These are phyloP conservation scores for Acanthoscelides obtectus DNA, from an alignment of 2,888 invertebrate genomes.

Conservation along the genomic window DNA sequence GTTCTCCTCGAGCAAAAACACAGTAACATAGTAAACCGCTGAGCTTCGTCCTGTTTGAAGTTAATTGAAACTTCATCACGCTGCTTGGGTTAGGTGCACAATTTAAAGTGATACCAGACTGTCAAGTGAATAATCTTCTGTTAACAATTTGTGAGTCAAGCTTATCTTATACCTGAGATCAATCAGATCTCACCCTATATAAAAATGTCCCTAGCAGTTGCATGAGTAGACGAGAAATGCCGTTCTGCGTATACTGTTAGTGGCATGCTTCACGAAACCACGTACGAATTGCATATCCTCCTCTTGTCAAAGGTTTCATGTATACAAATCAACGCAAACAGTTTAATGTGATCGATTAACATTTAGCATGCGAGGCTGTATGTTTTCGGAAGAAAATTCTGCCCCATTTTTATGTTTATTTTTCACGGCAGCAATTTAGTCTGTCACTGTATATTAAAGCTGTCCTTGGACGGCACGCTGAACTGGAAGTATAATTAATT, in stretches of 20 bases:
- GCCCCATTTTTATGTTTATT: neutral
- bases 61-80: too few species aligned
- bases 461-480: neutral
- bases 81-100: too few species aligned
- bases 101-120: too few species aligned
- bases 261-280: neutral
- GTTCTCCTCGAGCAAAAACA: too few species aligned
- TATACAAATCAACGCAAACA: neutral
- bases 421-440: neutral
- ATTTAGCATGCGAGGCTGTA: neutral
- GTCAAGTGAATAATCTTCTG: too few species aligned
- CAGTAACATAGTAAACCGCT: too few species aligned
- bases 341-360: neutral
- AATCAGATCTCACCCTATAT: neutral
- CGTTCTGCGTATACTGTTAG: neutral
- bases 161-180: neutral
- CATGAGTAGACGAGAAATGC: neutral
- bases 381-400: neutral
- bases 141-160: too few species aligned
- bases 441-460: neutral
- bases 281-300: neutral
- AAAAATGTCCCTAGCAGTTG: neutral
- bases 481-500: neutral
- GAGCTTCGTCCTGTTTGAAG: too few species aligned
- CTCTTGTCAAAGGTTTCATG: neutral